phyloP scores from a whole-genome alignment of 1,140 invertebrate species.

The Metaphire vulgaris region DNA sequence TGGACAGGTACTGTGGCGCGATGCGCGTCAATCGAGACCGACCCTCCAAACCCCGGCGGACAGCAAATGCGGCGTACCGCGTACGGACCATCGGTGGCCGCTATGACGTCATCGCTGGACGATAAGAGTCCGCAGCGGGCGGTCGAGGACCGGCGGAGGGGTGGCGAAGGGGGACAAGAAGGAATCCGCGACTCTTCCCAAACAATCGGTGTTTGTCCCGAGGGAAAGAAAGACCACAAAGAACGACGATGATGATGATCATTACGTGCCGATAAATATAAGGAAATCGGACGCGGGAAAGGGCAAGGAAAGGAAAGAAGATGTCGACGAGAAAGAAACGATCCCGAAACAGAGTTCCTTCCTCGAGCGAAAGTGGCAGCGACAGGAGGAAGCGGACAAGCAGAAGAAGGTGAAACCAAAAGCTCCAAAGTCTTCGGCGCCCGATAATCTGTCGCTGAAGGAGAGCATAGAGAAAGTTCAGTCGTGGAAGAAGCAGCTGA shows the following conservation, averaged over 20 bases:
- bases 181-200: neutral
- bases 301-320: neutral
- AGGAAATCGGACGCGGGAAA: neutral
- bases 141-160: neutral
- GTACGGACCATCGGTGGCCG: neutral
- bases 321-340: neutral
- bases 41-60: neutral
- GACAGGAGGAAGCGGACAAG: neutral
- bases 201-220: conserved; percentile 16
- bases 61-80: neutral
- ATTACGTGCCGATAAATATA: neutral
- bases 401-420: neutral
- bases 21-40: neutral
- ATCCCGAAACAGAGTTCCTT: conserved; percentile 21
- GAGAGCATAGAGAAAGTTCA: conserved; percentile 17
- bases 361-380: conserved; percentile 4
- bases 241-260: neutral
- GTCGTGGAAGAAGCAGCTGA: conserved; percentile 17
- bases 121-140: conserved; percentile 1
- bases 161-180: neutral
- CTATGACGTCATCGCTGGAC: neutral
- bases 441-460: conserved; percentile 4
- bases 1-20: conserved; percentile 20
- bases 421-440: neutral
- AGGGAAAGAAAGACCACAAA: conserved; percentile 2